These are phyloP conservation scores for Radopholus similis DNA, from an alignment of 1,140 invertebrate genomes.

Conservation along the genomic window DNA sequence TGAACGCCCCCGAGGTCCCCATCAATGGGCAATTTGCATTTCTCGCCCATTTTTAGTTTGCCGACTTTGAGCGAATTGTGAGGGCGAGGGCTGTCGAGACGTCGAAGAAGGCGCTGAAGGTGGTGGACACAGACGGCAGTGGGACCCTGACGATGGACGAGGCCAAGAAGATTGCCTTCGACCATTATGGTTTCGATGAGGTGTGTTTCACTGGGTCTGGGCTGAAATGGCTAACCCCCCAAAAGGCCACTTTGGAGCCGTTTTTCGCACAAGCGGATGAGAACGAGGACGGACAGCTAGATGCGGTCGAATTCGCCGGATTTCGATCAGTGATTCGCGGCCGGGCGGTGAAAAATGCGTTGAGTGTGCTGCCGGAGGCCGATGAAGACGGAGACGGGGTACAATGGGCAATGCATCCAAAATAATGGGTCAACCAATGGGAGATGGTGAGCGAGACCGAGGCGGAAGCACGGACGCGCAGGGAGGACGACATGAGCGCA, in stretches of 20 bases:
- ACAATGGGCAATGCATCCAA: not conserved
- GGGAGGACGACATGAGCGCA: conserved; percentile 55
- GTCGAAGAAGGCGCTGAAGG: conserved; percentile 56
- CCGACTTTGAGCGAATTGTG: conserved; percentile 58
- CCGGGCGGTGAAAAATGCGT: conserved; percentile 56
- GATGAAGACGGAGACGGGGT: conserved; percentile 52
- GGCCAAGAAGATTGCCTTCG: conserved; percentile 58
- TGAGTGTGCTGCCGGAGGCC: conserved; percentile 38
- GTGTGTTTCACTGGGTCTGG: not conserved
- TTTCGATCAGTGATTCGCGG: conserved; percentile 55
- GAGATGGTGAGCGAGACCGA: conserved; percentile 41
- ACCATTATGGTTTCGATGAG: conserved; percentile 60
- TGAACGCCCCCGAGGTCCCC: conserved; percentile 55
- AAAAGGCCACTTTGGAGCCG: conserved; percentile 47
- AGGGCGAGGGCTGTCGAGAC: conserved; percentile 57
- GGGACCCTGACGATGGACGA: conserved; percentile 56
- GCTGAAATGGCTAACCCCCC: no score
- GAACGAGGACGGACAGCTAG: conserved; percentile 58
- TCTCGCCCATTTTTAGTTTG: conserved; percentile 16
- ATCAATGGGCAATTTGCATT: not conserved
- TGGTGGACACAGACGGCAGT: conserved; percentile 54
- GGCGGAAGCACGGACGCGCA: conserved; percentile 44
- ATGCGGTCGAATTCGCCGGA: conserved; percentile 57
- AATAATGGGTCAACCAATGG: not conserved
- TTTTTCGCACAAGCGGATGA: conserved; percentile 60